Percentiles rank a stretch among this genome's conserved stretches.
phyloP scores from a whole-genome alignment of 2,888 invertebrate species.

The Rutpela maculata region DNA sequence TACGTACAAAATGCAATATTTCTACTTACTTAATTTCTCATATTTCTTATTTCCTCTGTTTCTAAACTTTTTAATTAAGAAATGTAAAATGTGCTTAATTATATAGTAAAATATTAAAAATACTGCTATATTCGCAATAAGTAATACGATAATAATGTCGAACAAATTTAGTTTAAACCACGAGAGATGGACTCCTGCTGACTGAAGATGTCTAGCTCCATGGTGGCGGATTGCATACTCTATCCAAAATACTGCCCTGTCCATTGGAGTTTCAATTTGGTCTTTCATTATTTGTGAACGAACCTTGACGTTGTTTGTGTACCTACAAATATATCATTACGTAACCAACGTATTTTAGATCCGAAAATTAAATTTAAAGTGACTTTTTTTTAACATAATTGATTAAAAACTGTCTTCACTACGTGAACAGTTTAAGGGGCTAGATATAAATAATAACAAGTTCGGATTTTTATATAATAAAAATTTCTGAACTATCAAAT shows the following conservation, averaged over 20 bases:
- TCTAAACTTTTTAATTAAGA: background rate
- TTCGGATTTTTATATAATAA: no score
- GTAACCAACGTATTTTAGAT: no score
- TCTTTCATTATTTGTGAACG: conserved; percentile 45
- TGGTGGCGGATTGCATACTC: conserved; percentile 49
- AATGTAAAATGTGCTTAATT: conserved; percentile 50
- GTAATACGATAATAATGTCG: conserved; percentile 48
- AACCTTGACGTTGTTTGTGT: conserved; percentile 32
- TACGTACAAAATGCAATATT: background rate
- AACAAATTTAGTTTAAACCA: conserved; percentile 48
- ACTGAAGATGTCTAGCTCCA: conserved; percentile 48
- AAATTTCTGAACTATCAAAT: no score
- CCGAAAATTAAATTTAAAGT: no score
- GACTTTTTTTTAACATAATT: no score
- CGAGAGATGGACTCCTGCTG: conserved; percentile 42
- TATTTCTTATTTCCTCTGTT: conserved; percentile 33
- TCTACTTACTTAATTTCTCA: conserved; percentile 11
- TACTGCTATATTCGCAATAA: conserved; percentile 43
- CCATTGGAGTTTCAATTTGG: conserved; percentile 41
- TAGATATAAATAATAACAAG: no score
- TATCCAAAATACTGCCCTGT: conserved; percentile 49
- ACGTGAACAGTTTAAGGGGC: no score
- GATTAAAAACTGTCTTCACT: no score
- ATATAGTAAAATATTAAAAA: conserved; percentile 53
- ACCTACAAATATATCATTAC: conserved; percentile 43